These are phyloP conservation scores for Ormyrus pomaceus DNA, from an alignment of 2,888 invertebrate species.

Conservation along the genomic window DNA sequence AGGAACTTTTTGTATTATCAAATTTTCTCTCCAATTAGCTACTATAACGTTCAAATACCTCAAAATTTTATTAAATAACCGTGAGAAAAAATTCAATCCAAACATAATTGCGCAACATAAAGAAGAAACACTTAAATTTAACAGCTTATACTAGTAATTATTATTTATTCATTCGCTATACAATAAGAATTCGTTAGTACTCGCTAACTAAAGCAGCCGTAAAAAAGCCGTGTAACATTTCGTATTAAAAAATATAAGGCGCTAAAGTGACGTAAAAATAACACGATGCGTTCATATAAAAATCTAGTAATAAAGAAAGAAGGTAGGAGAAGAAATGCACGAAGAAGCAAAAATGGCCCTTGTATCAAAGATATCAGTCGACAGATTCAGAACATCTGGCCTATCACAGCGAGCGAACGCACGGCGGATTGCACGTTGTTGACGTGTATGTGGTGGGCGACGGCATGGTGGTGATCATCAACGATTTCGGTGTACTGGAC, in stretches of 20 bases:
- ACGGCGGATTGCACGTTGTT: constrained; percentile 72
- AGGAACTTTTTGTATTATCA: too few relatives aligned
- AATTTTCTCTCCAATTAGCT: too few relatives aligned
- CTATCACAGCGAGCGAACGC: constrained; percentile 72
- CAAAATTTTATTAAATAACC: background rate
- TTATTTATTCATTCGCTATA: constrained; percentile 51
- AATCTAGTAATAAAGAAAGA: constrained; percentile 9
- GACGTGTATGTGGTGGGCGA: constrained; percentile 71
- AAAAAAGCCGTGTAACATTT: constrained; percentile 45
- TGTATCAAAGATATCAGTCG: constrained; percentile 52
- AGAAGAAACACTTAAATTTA: constrained; percentile 5
- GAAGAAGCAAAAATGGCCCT: constrained; percentile 21
- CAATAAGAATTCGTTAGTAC: constrained; percentile 42
- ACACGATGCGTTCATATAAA: background rate
- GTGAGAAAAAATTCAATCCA: background rate
- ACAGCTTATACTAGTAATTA: constrained; percentile 38
- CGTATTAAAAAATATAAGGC: constrained; percentile 28
- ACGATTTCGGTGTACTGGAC: constrained; percentile 71
- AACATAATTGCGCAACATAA: background rate
- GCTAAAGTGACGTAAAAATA: constrained; percentile 4
- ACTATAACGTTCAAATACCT: too few relatives aligned
- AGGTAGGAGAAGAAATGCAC: constrained; percentile 32
- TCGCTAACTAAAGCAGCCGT: constrained; percentile 40
- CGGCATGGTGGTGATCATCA: constrained; percentile 67
- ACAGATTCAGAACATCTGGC: constrained; percentile 69